These are phyloP conservation scores for Macaca fascicularis DNA, from an alignment of 2,113 vertebrate genomes.

Conservation along the genomic window T2T-MFA8v1.1 NC_088393.1:55993001-55993500, in stretches of 20 bases:
- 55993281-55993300: conserved; percentile 81
- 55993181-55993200: neutral
- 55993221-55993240: neutral
- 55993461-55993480: neutral
- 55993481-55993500: neutral
- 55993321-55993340: conserved; percentile 83
- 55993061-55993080: neutral
- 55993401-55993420: neutral
- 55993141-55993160: neutral
- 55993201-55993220: neutral
- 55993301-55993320: conserved; percentile 84
- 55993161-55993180: neutral
- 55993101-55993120: neutral
- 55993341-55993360: conserved; percentile 88
- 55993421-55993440: rapidly evolving
- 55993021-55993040: no score
- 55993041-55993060: neutral
- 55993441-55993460: rapidly evolving
- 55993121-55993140: neutral
- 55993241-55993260: conserved; percentile 68
- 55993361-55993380: conserved; percentile 48
- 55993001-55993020: no score
- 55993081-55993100: neutral
- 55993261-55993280: conserved; percentile 89
- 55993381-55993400: conserved; percentile 54